Evolutionary conservation across 2,888 invertebrate species (phyloP).

Genomic region (Heliconius ismenius): DNA sequence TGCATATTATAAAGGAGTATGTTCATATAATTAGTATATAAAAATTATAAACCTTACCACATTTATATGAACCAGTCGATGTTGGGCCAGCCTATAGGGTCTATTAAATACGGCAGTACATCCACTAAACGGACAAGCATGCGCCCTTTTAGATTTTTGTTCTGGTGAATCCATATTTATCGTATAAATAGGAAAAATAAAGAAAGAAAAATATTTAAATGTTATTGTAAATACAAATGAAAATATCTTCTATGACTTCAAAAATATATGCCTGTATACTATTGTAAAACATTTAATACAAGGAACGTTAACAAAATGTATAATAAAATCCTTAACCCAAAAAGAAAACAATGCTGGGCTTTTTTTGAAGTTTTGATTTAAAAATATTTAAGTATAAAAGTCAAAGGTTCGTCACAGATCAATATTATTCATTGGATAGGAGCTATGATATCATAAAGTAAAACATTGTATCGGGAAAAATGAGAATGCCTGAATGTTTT

Average conservation of each 20-base stretch:
- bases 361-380: slow-evolving; percentile 6
- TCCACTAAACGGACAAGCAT: slow-evolving; percentile 65
- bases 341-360: background rate
- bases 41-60: slow-evolving; percentile 69
- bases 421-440: background rate
- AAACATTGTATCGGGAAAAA: background rate
- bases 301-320: background rate
- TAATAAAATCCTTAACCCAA: background rate
- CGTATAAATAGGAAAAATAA: background rate
- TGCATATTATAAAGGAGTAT: background rate
- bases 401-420: background rate
- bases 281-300: background rate
- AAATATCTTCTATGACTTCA: background rate
- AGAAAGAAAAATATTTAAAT: no score
- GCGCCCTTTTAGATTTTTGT: slow-evolving; percentile 35
- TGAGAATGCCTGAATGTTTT: background rate
- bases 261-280: background rate
- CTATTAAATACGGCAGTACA: slow-evolving; percentile 78
- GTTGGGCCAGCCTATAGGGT: slow-evolving; percentile 79
- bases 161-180: slow-evolving; percentile 16
- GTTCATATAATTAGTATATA: background rate
- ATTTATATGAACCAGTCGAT: slow-evolving; percentile 80
- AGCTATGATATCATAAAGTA: background rate
- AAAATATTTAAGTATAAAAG: background rate
- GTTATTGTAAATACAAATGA: background rate